Base-by-base conservation (phyloP, 2,797 vertebrate genomes). In the Eutrigla gurnardus region DNA sequence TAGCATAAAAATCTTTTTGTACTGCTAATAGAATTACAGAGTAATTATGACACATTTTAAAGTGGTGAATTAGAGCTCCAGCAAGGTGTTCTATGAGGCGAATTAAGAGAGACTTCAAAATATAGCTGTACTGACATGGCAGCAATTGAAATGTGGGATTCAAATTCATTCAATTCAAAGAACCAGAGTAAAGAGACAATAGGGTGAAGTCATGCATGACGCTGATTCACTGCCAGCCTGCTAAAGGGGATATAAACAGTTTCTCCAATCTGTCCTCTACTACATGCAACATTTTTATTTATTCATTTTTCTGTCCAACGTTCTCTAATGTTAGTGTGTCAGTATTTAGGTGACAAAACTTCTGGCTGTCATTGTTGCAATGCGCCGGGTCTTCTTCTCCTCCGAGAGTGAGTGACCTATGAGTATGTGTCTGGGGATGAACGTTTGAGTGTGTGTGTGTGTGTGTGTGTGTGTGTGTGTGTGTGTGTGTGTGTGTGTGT, bases 141-240 rank as follows among this genome's bases (percentile, higher is more conserved):
- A 80, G 73, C 77, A 53, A 70, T 74, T 83, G 75, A 73, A 86
- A 87, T 75, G 54, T 77, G 47, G 36, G 73, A 60, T 79, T 84
- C 52, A 73, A 61, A 57, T 70, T 63, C 73, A 60, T 79, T 84
- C 52, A 73, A 61, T 59, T 70, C 65, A 66, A 79, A 83, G 74
- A 12, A 77, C 18, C 49, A 62, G 61, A 82, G 86, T 73, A 78
- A 84, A 91, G 45, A 84, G 70, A 91, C 77, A 86, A 75, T 78
- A 66, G 65, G 57, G 70, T 46, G 90, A 73, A 84, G 67, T 80
- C 81, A 81, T 83, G 80, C 77, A 78, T 86, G 84, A 82, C 85
- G 89, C 82, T 77, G 85, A 89, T 78, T 91, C 81, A 84, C 80
- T 59, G 25, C 25, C 18, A 73, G 82, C 80, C 73, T 77, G 81